These are phyloP conservation scores for Calephelis perditalis DNA, from an alignment of 2,888 invertebrate genomes.

Conservation along the genomic window DNA sequence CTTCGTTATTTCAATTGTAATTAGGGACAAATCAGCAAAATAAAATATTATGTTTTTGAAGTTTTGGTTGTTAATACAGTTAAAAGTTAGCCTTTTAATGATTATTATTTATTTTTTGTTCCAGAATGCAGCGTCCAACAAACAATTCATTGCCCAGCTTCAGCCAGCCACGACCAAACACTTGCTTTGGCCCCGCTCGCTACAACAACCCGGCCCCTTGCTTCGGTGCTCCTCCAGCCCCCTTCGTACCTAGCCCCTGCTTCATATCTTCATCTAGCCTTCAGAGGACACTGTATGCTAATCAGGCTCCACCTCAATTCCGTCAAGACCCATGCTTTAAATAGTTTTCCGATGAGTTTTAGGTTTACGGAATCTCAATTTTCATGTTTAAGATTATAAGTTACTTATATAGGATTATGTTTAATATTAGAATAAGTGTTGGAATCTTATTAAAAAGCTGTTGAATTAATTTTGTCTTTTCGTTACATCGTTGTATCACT, in stretches of 20 bases:
- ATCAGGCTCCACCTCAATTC: background rate
- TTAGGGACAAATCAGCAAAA: background rate
- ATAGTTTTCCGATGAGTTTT: background rate
- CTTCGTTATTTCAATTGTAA: too few relatives aligned
- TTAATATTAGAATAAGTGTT: too few relatives aligned
- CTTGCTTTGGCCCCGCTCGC: constrained; percentile 11
- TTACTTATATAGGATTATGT: too few relatives aligned
- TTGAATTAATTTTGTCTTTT: too few relatives aligned
- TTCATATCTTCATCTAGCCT: constrained; percentile 32
- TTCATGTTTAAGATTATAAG: too few relatives aligned
- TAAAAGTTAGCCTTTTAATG: too few relatives aligned
- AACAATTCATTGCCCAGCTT: constrained; percentile 34
- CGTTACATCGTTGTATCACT: too few relatives aligned
- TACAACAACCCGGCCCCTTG: constrained; percentile 19
- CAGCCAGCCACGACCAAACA: constrained; percentile 11
- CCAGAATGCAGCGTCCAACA: constrained; percentile 57
- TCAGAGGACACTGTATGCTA: background rate
- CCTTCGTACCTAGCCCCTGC: constrained; percentile 36
- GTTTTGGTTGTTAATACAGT: too few relatives aligned
- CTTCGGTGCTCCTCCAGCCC: constrained; percentile 22
- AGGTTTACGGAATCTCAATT: background rate
- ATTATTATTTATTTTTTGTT: constrained; percentile 21
- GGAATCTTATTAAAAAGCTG: too few relatives aligned
- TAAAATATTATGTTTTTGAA: constrained; percentile 17
- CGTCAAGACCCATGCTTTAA: background rate